Percentiles rank a stretch among this genome's conserved stretches.
These are phyloP conservation scores for Tiliqua scincoides DNA, from an alignment of 2,113 vertebrate species.

Conservation along the genomic window DNA sequence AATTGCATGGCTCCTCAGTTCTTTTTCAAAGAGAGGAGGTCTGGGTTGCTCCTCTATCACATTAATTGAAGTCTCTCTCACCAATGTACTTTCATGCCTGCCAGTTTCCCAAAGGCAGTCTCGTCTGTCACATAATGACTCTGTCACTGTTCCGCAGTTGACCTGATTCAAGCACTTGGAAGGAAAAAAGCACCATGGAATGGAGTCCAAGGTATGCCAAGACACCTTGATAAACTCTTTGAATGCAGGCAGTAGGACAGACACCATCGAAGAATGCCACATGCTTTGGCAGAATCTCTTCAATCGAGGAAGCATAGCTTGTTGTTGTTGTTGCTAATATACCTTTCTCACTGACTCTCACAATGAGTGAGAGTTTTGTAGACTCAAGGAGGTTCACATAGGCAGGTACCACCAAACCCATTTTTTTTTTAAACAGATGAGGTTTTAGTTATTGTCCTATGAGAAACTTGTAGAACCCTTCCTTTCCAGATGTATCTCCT, in stretches of 20 bases:
- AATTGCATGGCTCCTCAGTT: conserved; percentile 6
- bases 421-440: too few relatives aligned
- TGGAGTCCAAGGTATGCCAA: conserved; percentile 44
- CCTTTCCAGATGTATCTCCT: too few relatives aligned
- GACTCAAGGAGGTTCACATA: too few relatives aligned
- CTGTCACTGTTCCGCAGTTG: conserved; percentile 60
- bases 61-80: conserved; percentile 63
- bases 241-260: conserved; percentile 18
- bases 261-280: conserved; percentile 1
- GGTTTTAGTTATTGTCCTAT: too few relatives aligned
- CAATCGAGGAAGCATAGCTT: background rate
- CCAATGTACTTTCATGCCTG: conserved; percentile 52
- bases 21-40: conserved; percentile 38
- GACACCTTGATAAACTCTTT: conserved; percentile 53
- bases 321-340: too few relatives aligned
- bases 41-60: conserved; percentile 50
- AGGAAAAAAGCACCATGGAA: conserved; percentile 60
- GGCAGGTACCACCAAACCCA: too few relatives aligned
- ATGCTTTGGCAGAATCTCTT: background rate
- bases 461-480: too few relatives aligned
- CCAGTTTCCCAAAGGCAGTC: conserved; percentile 60
- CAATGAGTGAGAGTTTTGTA: too few relatives aligned
- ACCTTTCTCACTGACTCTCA: too few relatives aligned
- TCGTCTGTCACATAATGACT: conserved; percentile 68
- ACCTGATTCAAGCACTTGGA: conserved; percentile 59